phyloP scores from a whole-genome alignment of 2,113 vertebrate genomes.

The Odobenus rosmarus region DNA sequence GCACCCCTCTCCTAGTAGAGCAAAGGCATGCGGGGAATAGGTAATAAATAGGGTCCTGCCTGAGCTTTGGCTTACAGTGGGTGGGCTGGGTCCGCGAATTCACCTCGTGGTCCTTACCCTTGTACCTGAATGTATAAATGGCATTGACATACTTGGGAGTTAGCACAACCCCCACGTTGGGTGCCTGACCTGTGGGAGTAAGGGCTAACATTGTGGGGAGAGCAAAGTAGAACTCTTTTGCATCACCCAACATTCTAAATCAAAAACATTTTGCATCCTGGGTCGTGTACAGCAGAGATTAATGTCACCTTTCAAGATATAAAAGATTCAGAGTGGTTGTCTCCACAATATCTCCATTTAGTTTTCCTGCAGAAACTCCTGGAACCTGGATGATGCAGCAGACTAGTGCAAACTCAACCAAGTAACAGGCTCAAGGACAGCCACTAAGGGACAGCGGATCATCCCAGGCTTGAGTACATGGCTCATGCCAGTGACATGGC shows the following conservation, averaged over 20 bases:
- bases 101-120: background rate
- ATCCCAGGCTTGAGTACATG: background rate
- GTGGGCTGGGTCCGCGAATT: background rate
- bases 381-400: background rate
- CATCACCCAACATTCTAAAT: background rate
- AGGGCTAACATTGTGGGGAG: background rate
- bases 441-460: background rate
- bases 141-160: background rate
- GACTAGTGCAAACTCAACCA: background rate
- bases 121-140: background rate
- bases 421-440: background rate
- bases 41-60: background rate
- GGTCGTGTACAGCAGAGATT: background rate
- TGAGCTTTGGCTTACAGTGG: background rate
- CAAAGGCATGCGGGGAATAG: background rate
- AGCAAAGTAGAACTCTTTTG: background rate
- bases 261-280: background rate
- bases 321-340: background rate
- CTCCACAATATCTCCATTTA: background rate
- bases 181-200: background rate
- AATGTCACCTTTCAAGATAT: background rate
- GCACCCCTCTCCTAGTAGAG: background rate
- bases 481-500: background rate
- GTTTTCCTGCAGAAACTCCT: background rate
- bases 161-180: background rate